Conservation (phyloP, 2,888 invertebrate species). For the Drosophila crucigera region DNA sequence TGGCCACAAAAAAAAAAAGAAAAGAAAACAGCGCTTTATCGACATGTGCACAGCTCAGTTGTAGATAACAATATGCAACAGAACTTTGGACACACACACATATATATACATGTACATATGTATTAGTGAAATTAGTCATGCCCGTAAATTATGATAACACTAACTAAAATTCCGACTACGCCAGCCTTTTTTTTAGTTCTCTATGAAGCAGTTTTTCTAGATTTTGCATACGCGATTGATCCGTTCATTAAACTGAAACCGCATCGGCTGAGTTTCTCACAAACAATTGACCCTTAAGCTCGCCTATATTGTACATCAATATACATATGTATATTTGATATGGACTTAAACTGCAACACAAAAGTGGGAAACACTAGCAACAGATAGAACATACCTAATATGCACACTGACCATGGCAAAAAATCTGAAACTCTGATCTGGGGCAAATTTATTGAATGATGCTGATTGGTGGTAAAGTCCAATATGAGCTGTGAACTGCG, state of each 20-base stretch:
- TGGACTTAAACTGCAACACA: not conserved
- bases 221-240: not conserved
- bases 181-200: not conserved
- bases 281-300: not conserved
- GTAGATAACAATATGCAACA: conserved; percentile 47
- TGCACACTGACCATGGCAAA: not conserved
- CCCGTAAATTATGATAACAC: not conserved
- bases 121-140: conserved; percentile 10
- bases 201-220: not conserved
- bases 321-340: not conserved
- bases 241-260: not conserved
- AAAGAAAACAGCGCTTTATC: conserved; percentile 41
- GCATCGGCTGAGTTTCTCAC: not conserved
- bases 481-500: not conserved
- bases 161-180: not conserved
- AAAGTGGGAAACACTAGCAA: not conserved
- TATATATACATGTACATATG: not conserved
- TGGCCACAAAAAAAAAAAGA: not conserved
- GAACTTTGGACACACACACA: conserved; percentile 31
- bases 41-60: conserved; percentile 37
- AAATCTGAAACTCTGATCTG: not conserved
- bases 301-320: not conserved
- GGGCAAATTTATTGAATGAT: not conserved
- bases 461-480: not conserved
- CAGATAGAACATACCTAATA: not conserved